Conservation (phyloP, 2,113 vertebrate genomes). For the Psammodynastes pulverulentus region DNA sequence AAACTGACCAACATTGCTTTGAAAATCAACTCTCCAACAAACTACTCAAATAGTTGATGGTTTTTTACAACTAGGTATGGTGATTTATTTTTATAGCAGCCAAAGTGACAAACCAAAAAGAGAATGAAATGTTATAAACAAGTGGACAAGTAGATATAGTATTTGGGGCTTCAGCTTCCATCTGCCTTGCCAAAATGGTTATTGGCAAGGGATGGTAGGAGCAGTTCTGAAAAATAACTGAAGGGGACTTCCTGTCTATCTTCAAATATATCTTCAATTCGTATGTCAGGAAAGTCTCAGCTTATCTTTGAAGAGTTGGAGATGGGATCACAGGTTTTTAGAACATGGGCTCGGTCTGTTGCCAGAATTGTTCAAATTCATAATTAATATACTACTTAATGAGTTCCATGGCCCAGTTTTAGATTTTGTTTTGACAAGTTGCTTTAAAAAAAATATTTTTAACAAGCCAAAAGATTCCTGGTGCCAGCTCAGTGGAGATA, state of each 20-base stretch:
- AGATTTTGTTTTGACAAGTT: conserved; percentile 63
- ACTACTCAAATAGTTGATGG: background rate
- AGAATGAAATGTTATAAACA: background rate
- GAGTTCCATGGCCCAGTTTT: conserved; percentile 50
- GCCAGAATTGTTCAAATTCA: conserved; percentile 47
- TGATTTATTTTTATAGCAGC: background rate
- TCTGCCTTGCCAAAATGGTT: background rate
- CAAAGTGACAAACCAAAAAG: background rate
- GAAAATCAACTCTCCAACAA: background rate
- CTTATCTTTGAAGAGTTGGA: conserved; percentile 27
- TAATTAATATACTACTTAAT: conserved; percentile 36
- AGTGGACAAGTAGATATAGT: too few species aligned
- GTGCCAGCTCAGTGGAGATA: conserved; percentile 29
- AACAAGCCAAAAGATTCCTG: conserved; percentile 40
- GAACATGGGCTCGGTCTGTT: conserved; percentile 42
- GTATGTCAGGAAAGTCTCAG: background rate
- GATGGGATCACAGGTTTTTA: background rate
- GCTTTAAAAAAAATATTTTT: conserved; percentile 9
- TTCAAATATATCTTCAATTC: background rate
- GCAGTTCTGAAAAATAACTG: background rate
- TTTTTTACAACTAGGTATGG: background rate
- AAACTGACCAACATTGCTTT: background rate
- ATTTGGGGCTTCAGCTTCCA: background rate
- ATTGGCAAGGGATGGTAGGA: background rate
- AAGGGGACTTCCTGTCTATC: background rate